Conservation (phyloP, 2,888 invertebrate species). For the Meiosimyza platycephala region DNA sequence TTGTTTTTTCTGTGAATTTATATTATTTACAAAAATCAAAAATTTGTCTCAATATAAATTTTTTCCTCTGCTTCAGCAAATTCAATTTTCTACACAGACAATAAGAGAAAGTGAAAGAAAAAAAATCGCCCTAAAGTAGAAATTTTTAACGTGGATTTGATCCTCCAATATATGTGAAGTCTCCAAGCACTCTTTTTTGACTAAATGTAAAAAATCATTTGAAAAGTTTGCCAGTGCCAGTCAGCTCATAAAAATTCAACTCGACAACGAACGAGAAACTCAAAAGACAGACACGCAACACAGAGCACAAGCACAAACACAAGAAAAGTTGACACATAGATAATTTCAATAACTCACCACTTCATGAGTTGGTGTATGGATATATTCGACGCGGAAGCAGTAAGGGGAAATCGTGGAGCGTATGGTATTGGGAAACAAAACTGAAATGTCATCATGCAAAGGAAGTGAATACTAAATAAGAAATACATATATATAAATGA, state of each 20-base stretch:
- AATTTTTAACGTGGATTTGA: conserved; percentile 64
- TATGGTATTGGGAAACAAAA: conserved; percentile 2
- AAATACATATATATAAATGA: neutral
- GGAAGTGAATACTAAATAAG: conserved; percentile 7
- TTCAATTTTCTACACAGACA: conserved; percentile 21
- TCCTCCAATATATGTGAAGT: conserved; percentile 66
- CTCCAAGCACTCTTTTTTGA: conserved; percentile 63
- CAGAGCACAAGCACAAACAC: conserved; percentile 7
- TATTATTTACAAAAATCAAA: conserved; percentile 4
- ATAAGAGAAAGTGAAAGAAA: conserved; percentile 49
- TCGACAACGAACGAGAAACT: conserved; percentile 1
- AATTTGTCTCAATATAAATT: conserved; percentile 17
- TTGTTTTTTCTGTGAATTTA: neutral
- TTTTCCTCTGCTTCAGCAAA: conserved; percentile 1
- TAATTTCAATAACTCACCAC: conserved; percentile 16
- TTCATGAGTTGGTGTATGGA: neutral
- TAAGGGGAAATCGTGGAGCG: neutral
- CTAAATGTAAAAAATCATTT: conserved; percentile 48
- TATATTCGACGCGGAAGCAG: neutral
- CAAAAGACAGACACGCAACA: conserved; percentile 10
- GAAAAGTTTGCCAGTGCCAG: conserved; percentile 43
- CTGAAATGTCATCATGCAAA: conserved; percentile 27
- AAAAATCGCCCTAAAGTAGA: conserved; percentile 46
- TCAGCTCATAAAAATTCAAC: conserved; percentile 19
- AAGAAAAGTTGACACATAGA: neutral